phyloP scores from a whole-genome alignment of 2,888 invertebrate species.

The Acanthosepion esculentum region DNA sequence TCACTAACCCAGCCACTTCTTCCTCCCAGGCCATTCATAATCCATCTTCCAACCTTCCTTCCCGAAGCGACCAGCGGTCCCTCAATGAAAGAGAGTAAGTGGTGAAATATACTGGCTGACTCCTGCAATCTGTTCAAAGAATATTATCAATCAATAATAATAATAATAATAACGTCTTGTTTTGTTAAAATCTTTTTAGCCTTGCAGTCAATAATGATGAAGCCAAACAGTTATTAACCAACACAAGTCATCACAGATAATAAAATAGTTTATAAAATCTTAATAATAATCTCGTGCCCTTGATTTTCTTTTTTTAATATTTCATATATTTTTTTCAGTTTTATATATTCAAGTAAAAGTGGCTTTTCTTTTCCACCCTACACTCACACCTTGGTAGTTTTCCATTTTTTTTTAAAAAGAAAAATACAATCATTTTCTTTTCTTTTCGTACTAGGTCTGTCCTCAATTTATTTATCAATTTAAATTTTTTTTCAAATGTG shows the following conservation, averaged over 20 bases:
- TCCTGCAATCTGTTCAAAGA: not conserved
- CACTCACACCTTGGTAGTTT: not conserved
- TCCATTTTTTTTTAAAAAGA: not conserved
- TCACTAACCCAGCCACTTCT: not conserved
- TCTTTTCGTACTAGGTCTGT: not conserved
- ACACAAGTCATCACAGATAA: slow-evolving; percentile 45
- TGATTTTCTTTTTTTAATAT: not conserved
- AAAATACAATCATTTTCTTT: not conserved
- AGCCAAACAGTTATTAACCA: slow-evolving; percentile 25
- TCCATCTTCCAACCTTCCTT: not conserved
- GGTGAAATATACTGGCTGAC: not conserved
- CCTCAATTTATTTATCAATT: not conserved
- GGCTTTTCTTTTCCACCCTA: not conserved
- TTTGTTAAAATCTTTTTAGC: not conserved
- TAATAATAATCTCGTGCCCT: slow-evolving; percentile 2
- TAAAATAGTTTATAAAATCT: slow-evolving; percentile 45
- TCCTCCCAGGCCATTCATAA: not conserved
- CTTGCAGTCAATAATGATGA: slow-evolving; percentile 41
- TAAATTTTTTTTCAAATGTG: not conserved
- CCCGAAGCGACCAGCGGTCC: slow-evolving; percentile 18
- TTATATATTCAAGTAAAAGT: not conserved
- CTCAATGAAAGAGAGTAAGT: not conserved
- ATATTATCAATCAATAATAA: not conserved
- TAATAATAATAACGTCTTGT: not conserved
- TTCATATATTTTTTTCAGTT: not conserved